Percentiles rank a stretch among this genome's conserved stretches.
Conservation (phyloP, 2,888 invertebrate species). For the Callinectes sapidus region DNA sequence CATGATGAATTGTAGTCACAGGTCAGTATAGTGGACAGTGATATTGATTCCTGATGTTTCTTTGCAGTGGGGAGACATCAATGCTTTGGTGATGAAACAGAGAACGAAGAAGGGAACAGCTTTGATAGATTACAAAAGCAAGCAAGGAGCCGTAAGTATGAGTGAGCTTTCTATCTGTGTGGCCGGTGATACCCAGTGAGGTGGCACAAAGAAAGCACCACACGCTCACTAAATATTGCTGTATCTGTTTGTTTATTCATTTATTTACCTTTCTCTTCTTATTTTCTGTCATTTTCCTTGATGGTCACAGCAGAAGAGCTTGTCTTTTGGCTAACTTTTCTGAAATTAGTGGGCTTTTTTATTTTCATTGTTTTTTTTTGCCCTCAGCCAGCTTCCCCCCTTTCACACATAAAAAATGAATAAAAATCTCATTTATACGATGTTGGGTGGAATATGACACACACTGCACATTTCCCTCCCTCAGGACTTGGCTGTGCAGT, state of each 20-base stretch:
- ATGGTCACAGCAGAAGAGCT: neutral
- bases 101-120: conserved; percentile 67
- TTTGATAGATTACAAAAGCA: conserved; percentile 66
- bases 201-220: neutral
- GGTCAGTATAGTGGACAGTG: neutral
- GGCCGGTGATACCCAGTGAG: neutral
- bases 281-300: neutral
- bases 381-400: too few relatives aligned
- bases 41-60: neutral
- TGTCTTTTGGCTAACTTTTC: too few relatives aligned
- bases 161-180: too few relatives aligned
- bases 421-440: too few relatives aligned
- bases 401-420: too few relatives aligned
- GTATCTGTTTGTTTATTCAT: neutral
- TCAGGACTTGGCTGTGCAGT: conserved; percentile 72
- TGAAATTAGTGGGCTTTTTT: too few relatives aligned
- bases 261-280: neutral
- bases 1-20: too few relatives aligned
- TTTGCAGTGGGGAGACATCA: conserved; percentile 72
- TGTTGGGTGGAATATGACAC: too few relatives aligned
- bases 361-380: too few relatives aligned
- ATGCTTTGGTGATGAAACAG: conserved; percentile 69
- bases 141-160: conserved; percentile 69
- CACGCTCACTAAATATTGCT: too few relatives aligned
- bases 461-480: neutral